Base-by-base conservation (phyloP, 2,888 invertebrate species). In the Philereme vetulata region DNA sequence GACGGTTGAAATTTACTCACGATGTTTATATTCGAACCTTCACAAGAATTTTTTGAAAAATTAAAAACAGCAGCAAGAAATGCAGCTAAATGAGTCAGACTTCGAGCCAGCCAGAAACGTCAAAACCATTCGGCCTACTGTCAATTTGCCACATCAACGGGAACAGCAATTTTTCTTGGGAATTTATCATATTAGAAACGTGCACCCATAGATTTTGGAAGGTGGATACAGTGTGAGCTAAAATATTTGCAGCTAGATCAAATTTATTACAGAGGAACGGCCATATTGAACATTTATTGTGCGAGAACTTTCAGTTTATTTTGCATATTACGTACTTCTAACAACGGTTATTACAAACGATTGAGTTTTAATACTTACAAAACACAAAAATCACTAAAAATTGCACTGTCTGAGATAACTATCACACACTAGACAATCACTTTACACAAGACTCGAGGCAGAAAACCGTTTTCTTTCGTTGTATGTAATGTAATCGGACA, bases 121-220 rank as follows among this genome's bases (percentile, higher is more conserved):
- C 90, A 90, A 90, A 86, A 80, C 77, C 80, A 80, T 75, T 77
- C 72, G 72, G 75, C 72, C 77, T 79, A 76, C 82, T 90, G 88
- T 90, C 90, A 89, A 78, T 81, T 83, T 90, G 90, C 90, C 90
- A 90, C 90, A 90, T 90, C 89, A 88, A 89, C 86, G 76, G 74
- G 75, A 77, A 72, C 72, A 58, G 60, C 11, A 58, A 71, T 71
- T 71, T 65, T 71, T 65, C 51, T 48, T 42, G 34, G 58, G 53
- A 68, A 62, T 44, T 57, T 21, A n/a, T 0, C 3, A 4, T 48
- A 61, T 54, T 46, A 35, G n/a, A 46, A 42, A 2, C 5, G 11
- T 38, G 32, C 7, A n/a, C 9, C 6, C 34, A 21, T 4, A 38
- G n/a, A 9, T 21, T 47, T 49, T 47, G 5, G 48, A 42, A 44